Conservation (phyloP, 2,113 vertebrate species). For the Rattus rattus region DNA sequence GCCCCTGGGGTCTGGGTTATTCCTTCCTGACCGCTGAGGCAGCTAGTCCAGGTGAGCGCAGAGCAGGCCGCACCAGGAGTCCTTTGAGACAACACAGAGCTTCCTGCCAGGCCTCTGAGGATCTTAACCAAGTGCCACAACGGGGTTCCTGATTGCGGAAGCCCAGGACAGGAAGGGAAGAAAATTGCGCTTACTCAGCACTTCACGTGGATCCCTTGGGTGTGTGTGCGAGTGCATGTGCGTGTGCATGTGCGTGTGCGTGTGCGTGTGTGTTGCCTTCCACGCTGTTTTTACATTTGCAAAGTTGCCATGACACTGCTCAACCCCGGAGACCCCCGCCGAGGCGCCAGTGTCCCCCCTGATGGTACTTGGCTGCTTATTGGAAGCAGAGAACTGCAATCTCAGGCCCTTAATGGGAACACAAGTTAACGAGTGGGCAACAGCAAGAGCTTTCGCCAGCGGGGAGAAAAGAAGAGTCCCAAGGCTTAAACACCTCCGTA, state of each 20-base stretch:
- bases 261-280: neutral
- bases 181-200: slow-evolving; percentile 26
- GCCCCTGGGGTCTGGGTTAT: neutral
- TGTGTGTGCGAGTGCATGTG: neutral
- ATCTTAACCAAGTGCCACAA: neutral
- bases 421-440: slow-evolving; percentile 58
- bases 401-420: slow-evolving; percentile 47
- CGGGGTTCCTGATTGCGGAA: neutral
- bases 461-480: slow-evolving; percentile 1
- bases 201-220: neutral
- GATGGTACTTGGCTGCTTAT: neutral
- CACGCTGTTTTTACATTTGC: slow-evolving; percentile 44
- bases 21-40: neutral
- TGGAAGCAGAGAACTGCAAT: slow-evolving; percentile 48
- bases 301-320: neutral
- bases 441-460: neutral
- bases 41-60: neutral
- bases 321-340: neutral
- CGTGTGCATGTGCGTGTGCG: too few species aligned
- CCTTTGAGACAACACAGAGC: neutral
- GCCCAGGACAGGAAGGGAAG: neutral
- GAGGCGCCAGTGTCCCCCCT: neutral
- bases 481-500: slow-evolving; percentile 42
- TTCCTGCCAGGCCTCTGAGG: neutral
- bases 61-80: neutral